These are phyloP conservation scores for Bombus polaris DNA, from an alignment of 1,140 invertebrate genomes.

Conservation along the genomic window DNA sequence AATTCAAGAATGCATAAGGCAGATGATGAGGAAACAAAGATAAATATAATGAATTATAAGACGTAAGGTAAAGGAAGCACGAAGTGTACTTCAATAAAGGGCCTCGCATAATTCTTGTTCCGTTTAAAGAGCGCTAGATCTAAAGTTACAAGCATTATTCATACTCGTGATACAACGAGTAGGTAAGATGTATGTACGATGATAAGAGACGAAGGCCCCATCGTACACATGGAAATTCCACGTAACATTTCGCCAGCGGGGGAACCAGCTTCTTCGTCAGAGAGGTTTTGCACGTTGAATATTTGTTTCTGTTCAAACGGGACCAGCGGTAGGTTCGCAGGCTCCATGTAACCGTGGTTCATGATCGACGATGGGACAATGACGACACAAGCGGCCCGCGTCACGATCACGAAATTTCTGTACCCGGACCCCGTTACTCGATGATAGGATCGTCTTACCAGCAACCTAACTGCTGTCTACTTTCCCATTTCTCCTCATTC, in stretches of 20 bases:
- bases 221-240: background rate
- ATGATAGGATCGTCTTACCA: constrained; percentile 76
- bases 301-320: constrained; percentile 66
- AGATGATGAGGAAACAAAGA: background rate
- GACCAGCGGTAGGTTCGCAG: constrained; percentile 65
- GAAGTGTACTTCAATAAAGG: background rate
- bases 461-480: constrained; percentile 61
- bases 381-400: constrained; percentile 63
- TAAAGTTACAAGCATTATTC: background rate
- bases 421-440: constrained; percentile 74
- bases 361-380: constrained; percentile 70
- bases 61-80: background rate
- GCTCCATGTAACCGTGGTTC: constrained; percentile 66
- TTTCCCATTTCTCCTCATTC: constrained; percentile 63
- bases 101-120: background rate
- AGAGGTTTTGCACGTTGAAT: constrained; percentile 44
- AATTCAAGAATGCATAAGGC: background rate
- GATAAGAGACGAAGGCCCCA: background rate
- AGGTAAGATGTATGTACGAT: background rate
- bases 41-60: background rate
- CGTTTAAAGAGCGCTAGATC: background rate
- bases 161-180: constrained; percentile 1
- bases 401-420: constrained; percentile 78
- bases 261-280: background rate
- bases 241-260: background rate